Evolutionary conservation across 2,888 invertebrate genomes (phyloP).

Genomic region (Nymphalis polychloros): DNA sequence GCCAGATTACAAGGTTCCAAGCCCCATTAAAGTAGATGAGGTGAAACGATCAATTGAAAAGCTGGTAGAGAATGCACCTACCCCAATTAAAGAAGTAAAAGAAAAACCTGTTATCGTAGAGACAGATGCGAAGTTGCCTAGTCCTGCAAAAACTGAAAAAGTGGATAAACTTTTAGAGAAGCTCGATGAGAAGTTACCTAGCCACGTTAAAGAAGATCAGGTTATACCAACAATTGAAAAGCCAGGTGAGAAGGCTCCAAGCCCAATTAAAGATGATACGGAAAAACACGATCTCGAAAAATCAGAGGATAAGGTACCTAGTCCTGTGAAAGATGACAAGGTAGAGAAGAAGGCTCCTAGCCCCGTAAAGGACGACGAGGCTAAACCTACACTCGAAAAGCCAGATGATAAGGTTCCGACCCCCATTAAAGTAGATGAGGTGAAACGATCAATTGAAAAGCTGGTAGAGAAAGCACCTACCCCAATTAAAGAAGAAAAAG

Average conservation of each 20-base stretch:
- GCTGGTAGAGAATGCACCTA: not conserved
- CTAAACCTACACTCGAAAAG: not conserved
- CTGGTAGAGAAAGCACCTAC: not conserved
- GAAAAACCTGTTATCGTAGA: no score
- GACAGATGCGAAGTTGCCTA: not conserved
- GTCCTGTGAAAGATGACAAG: not conserved
- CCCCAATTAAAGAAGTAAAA: not conserved
- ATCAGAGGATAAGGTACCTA: not conserved
- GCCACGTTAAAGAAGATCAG: conserved; percentile 7
- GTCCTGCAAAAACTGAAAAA: conserved; percentile 3
- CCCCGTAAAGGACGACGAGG: not conserved
- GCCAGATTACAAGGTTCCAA: conserved; percentile 24
- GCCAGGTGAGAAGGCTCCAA: not conserved
- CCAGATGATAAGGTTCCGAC: conserved; percentile 26
- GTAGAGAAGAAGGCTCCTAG: not conserved
- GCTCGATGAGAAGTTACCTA: not conserved
- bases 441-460: no score
- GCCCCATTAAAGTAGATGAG: conserved; percentile 12
- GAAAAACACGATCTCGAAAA: not conserved
- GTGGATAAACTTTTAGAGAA: not conserved
- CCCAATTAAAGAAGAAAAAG: not conserved
- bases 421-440: conserved; percentile 8
- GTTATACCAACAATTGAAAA: not conserved
- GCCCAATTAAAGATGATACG: not conserved
- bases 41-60: no score